Percentiles rank a stretch among this genome's conserved stretches.
phyloP scores from a whole-genome alignment of 2,797 vertebrate species.

The Alosa sapidissima region DNA sequence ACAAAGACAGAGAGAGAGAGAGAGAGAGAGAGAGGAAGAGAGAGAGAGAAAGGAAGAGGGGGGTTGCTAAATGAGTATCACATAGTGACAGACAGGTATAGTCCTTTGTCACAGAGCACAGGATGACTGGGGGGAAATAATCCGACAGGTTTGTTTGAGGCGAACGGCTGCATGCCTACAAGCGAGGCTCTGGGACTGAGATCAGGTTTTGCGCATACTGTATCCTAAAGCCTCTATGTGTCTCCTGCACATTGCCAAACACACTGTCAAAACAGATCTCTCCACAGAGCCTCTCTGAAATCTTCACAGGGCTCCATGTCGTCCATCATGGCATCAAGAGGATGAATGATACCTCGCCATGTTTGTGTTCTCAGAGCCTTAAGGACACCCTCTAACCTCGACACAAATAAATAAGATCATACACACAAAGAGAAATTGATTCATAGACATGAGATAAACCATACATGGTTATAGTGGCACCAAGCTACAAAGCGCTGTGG shows the following conservation, averaged over 20 bases:
- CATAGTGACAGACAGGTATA: conserved; percentile 66
- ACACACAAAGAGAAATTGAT: not conserved
- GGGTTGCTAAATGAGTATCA: conserved; percentile 54
- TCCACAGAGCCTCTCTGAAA: not conserved
- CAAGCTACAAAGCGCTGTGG: not conserved
- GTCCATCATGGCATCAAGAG: not conserved
- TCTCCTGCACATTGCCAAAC: conserved; percentile 7
- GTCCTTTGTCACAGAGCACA: conserved; percentile 67
- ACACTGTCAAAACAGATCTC: conserved; percentile 69
- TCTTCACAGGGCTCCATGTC: not conserved
- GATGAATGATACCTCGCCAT: conserved; percentile 11
- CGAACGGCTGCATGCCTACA: conserved; percentile 39
- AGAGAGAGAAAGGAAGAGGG: not conserved
- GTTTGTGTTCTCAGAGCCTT: not conserved
- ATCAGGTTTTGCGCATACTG: conserved; percentile 12
- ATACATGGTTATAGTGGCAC: not conserved
- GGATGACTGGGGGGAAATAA: conserved; percentile 64
- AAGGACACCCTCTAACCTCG: not conserved
- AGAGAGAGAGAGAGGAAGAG: not conserved
- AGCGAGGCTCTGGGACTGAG: conserved; percentile 28
- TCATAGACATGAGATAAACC: not conserved
- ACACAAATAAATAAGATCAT: not conserved
- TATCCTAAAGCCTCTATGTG: not conserved
- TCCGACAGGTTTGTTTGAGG: not conserved
- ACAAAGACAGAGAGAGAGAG: conserved; percentile 38